Conservation (phyloP, 1,140 invertebrate genomes). For the Drosophila carrolli region DNA sequence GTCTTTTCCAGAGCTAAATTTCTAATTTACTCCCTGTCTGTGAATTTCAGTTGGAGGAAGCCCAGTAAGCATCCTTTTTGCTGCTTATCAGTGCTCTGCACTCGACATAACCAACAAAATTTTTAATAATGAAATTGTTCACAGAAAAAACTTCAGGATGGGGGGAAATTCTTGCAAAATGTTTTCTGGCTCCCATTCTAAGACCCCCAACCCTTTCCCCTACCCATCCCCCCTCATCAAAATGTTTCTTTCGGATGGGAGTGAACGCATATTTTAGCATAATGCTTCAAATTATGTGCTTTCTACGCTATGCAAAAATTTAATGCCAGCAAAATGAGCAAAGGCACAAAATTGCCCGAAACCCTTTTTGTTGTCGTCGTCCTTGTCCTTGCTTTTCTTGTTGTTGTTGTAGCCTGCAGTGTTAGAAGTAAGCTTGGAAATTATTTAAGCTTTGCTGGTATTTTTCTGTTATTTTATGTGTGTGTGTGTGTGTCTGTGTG, state of each 20-base stretch:
- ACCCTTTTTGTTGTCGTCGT: conserved; percentile 64
- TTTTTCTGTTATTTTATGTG: conserved; percentile 60
- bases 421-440: conserved; percentile 74
- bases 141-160: conserved; percentile 42
- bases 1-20: conserved; percentile 25
- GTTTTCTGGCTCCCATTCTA: conserved; percentile 33
- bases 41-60: conserved; percentile 4
- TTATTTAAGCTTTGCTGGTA: conserved; percentile 73
- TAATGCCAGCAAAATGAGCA: conserved; percentile 78
- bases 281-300: conserved; percentile 79
- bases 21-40: conserved; percentile 33
- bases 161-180: conserved; percentile 64
- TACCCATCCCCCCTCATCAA: conserved; percentile 1
- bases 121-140: conserved; percentile 72
- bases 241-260: conserved; percentile 37
- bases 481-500: neutral
- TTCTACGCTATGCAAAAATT: conserved; percentile 73
- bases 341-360: conserved; percentile 73
- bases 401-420: conserved; percentile 54
- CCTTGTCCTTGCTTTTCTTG: conserved; percentile 19
- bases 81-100: conserved; percentile 73
- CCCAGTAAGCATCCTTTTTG: conserved; percentile 22
- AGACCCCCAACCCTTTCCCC: neutral
- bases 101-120: conserved; percentile 69
- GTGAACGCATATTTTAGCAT: conserved; percentile 77